These are phyloP conservation scores for Sycophila texana DNA, from an alignment of 2,888 invertebrate genomes.

Conservation along the genomic window DNA sequence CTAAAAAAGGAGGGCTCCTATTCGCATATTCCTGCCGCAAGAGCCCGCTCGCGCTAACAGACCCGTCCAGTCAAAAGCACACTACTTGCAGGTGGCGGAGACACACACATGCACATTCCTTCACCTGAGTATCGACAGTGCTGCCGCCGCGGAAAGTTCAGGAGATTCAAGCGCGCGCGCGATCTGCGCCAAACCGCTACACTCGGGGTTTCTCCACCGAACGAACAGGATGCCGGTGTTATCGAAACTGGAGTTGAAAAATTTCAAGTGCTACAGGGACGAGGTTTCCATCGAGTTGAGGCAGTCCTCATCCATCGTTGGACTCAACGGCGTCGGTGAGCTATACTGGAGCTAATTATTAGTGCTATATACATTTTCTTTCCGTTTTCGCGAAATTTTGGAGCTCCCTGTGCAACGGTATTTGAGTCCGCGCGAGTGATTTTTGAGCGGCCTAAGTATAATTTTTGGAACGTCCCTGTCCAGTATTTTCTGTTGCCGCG, in stretches of 20 bases:
- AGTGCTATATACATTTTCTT: background rate
- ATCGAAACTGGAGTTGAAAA: conserved; percentile 87
- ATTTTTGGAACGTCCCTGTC: too few species aligned
- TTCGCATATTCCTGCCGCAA: too few species aligned
- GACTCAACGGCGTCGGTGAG: conserved; percentile 97
- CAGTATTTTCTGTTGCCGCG: too few species aligned
- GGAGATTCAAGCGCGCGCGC: background rate
- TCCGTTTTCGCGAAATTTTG: background rate
- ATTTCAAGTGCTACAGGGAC: conserved; percentile 99
- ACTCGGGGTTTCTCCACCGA: background rate
- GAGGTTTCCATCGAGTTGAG: conserved; percentile 90
- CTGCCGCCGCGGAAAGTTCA: too few species aligned
- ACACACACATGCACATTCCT: too few species aligned
- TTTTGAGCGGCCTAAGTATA: background rate
- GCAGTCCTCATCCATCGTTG: conserved; percentile 96
- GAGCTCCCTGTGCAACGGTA: background rate
- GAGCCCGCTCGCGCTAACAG: too few species aligned
- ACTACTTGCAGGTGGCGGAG: too few species aligned
- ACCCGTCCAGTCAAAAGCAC: too few species aligned
- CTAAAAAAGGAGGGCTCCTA: too few species aligned
- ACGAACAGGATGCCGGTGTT: conserved; percentile 12
- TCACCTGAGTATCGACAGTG: too few species aligned
- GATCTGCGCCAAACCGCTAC: background rate
- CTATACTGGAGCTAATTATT: background rate
- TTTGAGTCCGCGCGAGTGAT: background rate